Evolutionary conservation across 2,113 vertebrate species (phyloP).

Genomic region (Puma concolor): DNA sequence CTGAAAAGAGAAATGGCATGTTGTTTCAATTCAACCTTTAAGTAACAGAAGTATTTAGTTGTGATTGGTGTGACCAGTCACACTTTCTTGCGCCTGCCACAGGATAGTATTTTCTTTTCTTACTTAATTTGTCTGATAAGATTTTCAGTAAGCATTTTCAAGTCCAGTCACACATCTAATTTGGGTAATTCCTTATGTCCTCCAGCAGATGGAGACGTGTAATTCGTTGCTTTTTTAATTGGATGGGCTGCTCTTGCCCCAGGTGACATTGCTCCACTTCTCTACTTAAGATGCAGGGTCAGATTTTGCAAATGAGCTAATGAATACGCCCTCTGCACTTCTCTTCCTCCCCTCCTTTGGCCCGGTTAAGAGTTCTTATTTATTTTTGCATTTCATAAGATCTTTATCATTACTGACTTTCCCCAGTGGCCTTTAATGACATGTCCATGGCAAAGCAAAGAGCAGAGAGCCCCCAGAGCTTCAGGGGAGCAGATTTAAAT

Average conservation of each 20-base stretch:
- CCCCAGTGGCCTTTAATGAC: not conserved
- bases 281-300: not conserved
- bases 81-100: not conserved
- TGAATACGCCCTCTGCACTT: not conserved
- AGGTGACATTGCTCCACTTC: not conserved
- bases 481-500: not conserved
- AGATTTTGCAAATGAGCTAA: not conserved
- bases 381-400: not conserved
- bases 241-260: not conserved
- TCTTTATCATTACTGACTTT: conserved; percentile 47
- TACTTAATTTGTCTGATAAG: not conserved
- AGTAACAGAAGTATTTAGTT: not conserved
- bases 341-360: not conserved
- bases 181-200: conserved; percentile 12
- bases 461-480: not conserved
- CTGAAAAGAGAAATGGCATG: not conserved
- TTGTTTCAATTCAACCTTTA: not conserved
- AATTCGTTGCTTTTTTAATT: not conserved
- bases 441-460: not conserved
- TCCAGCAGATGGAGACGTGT: conserved; percentile 70
- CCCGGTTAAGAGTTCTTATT: not conserved
- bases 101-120: not conserved
- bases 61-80: not conserved
- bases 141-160: not conserved
- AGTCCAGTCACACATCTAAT: not conserved